phyloP scores from a whole-genome alignment of 1,140 invertebrate species.

The Caenorhabditis briggsae region DNA sequence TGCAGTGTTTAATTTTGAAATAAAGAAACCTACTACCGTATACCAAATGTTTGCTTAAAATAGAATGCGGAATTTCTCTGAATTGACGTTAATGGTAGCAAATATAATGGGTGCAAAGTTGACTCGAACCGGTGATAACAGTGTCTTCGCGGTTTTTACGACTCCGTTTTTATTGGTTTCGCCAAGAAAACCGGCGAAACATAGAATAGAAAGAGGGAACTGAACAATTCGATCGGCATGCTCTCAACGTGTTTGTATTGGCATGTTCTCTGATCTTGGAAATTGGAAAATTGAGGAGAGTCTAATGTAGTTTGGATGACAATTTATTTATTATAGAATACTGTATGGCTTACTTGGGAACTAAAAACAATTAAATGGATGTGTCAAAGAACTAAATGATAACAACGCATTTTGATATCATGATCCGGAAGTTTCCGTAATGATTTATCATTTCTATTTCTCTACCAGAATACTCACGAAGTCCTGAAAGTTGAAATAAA shows the following conservation, averaged over 20 bases:
- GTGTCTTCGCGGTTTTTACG: background rate
- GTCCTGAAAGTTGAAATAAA: background rate
- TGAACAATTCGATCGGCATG: constrained; percentile 37
- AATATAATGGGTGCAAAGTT: constrained; percentile 42
- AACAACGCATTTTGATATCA: no score
- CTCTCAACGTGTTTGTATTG: constrained; percentile 19
- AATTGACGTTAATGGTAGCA: constrained; percentile 48
- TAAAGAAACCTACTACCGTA: background rate
- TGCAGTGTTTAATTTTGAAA: no score
- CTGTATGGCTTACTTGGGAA: background rate
- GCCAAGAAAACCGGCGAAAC: constrained; percentile 25
- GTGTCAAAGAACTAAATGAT: background rate
- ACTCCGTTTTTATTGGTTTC: constrained; percentile 13
- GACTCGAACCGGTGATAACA: constrained; percentile 14
- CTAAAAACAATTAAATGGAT: background rate
- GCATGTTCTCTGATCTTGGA: constrained; percentile 10
- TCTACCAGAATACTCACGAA: no score
- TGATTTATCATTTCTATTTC: no score
- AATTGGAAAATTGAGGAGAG: background rate
- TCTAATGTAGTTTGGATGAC: background rate
- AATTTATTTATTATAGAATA: no score
- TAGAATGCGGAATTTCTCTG: constrained; percentile 42
- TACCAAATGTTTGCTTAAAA: constrained; percentile 1
- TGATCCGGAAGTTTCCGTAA: no score
- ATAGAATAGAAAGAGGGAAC: background rate